Evolutionary conservation across 2,888 invertebrate genomes (phyloP).

Genomic region (Nemurella pictetii): DNA sequence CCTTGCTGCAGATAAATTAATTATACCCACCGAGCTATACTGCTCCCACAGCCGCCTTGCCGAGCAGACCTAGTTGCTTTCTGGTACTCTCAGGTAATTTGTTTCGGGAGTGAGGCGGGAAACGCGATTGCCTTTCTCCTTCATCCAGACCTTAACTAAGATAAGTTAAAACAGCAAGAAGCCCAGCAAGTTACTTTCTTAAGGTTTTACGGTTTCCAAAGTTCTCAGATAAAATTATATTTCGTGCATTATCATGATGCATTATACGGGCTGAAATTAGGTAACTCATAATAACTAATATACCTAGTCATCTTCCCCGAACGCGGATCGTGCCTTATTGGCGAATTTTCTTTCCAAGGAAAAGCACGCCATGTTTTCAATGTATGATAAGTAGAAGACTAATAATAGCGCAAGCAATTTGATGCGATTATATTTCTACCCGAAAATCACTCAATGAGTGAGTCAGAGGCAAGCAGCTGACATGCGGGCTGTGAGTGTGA

Average conservation of each 20-base stretch:
- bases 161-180: neutral
- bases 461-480: neutral
- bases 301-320: neutral
- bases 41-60: no score
- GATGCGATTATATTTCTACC: neutral
- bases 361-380: neutral
- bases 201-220: neutral
- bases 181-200: neutral
- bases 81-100: neutral
- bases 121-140: neutral
- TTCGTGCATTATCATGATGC: neutral
- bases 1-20: constrained; percentile 1
- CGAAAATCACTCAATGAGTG: neutral
- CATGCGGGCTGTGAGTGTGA: neutral
- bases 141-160: neutral
- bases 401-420: neutral
- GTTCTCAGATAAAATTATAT: neutral
- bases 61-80: neutral
- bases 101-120: neutral
- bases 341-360: neutral
- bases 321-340: neutral
- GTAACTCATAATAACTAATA: neutral
- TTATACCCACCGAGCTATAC: neutral
- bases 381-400: neutral
- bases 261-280: neutral